Conservation (phyloP, 2,888 invertebrate genomes). For the Nasonia oneida region DNA sequence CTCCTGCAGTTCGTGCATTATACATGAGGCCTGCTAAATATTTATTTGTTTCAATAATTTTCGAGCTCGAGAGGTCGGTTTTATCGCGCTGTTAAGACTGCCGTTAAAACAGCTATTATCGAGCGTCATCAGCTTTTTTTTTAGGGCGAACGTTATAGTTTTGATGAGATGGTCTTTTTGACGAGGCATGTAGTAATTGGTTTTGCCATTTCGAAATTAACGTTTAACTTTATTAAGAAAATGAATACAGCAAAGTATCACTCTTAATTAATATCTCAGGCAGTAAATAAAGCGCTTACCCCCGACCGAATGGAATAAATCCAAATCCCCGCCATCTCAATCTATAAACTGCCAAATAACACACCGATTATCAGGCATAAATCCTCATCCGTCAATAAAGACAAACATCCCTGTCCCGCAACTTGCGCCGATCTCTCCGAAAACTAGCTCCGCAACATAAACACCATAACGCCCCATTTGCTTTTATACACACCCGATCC, state of each 20-base stretch:
- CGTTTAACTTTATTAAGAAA: no score
- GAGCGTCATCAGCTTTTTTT: background rate
- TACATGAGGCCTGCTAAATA: conserved; percentile 49
- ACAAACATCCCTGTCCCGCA: conserved; percentile 5
- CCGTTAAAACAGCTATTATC: background rate
- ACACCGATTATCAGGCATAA: background rate
- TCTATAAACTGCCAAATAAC: background rate
- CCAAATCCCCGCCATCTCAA: background rate
- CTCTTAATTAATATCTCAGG: background rate
- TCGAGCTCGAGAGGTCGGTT: background rate
- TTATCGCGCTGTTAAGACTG: conserved; percentile 24
- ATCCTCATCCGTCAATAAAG: conserved; percentile 26
- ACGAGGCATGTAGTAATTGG: no score
- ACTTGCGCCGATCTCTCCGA: background rate
- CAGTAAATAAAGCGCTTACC: background rate
- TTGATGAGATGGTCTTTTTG: background rate
- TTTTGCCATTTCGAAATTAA: no score
- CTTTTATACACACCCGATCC: conserved; percentile 40
- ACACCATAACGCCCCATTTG: conserved; percentile 57
- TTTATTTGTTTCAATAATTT: conserved; percentile 50
- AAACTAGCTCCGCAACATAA: conserved; percentile 23
- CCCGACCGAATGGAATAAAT: background rate
- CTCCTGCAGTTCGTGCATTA: conserved; percentile 28
- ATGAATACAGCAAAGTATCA: background rate
- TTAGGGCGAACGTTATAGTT: background rate